Evolutionary conservation across 2,113 vertebrate genomes (phyloP), one percentile per base, ranked within the genome.

Genomic region (Tor tambroides): DNA sequence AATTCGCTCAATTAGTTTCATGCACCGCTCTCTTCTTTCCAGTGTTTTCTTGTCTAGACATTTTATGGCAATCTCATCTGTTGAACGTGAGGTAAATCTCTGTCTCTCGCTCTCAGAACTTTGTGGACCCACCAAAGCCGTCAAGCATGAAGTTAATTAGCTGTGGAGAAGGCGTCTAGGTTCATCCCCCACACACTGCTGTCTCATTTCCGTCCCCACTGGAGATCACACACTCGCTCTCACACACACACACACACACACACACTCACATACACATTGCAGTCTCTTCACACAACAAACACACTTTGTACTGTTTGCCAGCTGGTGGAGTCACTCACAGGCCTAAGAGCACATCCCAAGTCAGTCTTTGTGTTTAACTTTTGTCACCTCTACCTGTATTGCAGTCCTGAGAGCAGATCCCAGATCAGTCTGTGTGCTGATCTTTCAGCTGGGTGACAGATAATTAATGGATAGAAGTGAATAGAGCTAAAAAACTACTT

Each of bases 61-160:
- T 61, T 80, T 63, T 80, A 63, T 67, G 43, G n/a, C 65, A 28
- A 9, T 65, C 61, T 51, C 43, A 30, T 56, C 86, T 87, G 86
- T 84, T 84, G 86, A 84, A 63, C 43, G 75, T 71, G 41, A 67
- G 30, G 75, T 74, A 26, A 72, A 41, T 30, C 30, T 26, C 69
- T 79, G 28, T 28, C 17, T 75, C 35, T 51, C 77, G 75, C 56
- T 51, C 21, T 81, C 49, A 63, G 46, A 85, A 82, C 74, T 86
- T 85, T 79, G 69, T 21, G 28, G 65, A 87, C 28, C 46, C 74
- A 69, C 80, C 56, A 81, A 74, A 38, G 84, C 87, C 78, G 43
- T 90, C 80, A 90, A 86, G 87, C 87, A 86, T 84, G 74, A 85
- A 84, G 79, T 89, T 90, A 86, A 90, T 89, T 90, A 87, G 90